These are phyloP conservation scores for Rhogogaster chlorosoma DNA, from an alignment of 2,888 invertebrate genomes.

Conservation along the genomic window DNA sequence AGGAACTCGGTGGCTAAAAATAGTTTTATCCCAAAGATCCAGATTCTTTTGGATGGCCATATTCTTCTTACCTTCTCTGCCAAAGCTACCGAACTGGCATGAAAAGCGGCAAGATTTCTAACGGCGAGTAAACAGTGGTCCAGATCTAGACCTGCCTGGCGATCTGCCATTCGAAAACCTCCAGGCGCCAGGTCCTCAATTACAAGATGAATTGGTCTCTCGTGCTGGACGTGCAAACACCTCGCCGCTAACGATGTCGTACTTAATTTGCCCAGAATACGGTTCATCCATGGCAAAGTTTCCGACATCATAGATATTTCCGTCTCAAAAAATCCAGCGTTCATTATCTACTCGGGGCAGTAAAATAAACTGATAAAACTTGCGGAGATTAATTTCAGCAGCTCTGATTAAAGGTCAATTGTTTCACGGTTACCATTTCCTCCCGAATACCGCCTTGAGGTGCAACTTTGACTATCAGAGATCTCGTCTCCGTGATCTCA, in stretches of 20 bases:
- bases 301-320: slow-evolving; percentile 72
- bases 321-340: slow-evolving; percentile 63
- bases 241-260: slow-evolving; percentile 66
- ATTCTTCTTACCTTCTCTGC: slow-evolving; percentile 77
- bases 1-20: neutral
- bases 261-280: slow-evolving; percentile 57
- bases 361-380: neutral
- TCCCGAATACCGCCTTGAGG: slow-evolving; percentile 64
- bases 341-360: slow-evolving; percentile 61
- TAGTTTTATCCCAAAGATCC: neutral
- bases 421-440: slow-evolving; percentile 24
- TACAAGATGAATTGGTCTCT: slow-evolving; percentile 75
- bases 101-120: slow-evolving; percentile 79
- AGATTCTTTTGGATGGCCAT: neutral
- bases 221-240: slow-evolving; percentile 69
- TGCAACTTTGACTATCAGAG: slow-evolving; percentile 65
- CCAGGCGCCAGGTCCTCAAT: slow-evolving; percentile 81
- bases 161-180: slow-evolving; percentile 80
- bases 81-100: slow-evolving; percentile 80
- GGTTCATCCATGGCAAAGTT: slow-evolving; percentile 70
- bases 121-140: slow-evolving; percentile 79
- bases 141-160: slow-evolving; percentile 80
- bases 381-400: neutral
- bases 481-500: neutral
- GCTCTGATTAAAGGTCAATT: neutral